Conservation (phyloP, 64 coral and sea anemone species). For the Dendronephthya gigantea region DNA sequence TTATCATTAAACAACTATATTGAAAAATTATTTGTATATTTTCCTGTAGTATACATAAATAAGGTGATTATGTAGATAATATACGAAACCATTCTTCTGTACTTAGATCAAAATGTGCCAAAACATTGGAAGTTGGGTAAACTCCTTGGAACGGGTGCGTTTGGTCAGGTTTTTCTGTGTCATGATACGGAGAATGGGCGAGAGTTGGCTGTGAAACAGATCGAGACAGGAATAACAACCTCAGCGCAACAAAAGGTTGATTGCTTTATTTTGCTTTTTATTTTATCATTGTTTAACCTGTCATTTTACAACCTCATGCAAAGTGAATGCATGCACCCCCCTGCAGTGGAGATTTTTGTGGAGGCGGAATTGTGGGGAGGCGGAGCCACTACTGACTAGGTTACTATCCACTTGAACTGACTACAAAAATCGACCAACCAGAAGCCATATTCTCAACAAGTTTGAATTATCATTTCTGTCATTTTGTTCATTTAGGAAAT, state of each 20-base stretch:
- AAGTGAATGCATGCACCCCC: no score
- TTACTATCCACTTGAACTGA: no score
- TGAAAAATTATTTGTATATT: slow-evolving; percentile 33
- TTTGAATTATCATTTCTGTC: not conserved
- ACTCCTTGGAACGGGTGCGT: slow-evolving; percentile 84
- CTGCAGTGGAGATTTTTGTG: no score
- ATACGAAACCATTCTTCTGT: not conserved
- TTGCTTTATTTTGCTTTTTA: no score
- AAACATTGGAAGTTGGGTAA: slow-evolving; percentile 89
- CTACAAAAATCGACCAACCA: not conserved
- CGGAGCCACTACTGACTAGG: no score
- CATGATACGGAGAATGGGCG: slow-evolving; percentile 86
- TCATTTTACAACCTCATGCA: no score
- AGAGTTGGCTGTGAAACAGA: slow-evolving; percentile 93
- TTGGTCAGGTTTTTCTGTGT: slow-evolving; percentile 95
- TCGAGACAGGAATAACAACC: slow-evolving; percentile 93
- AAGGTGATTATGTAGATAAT: not conserved
- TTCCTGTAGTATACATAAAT: not conserved
- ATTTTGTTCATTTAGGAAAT: slow-evolving; percentile 54
- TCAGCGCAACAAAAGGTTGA: slow-evolving; percentile 78
- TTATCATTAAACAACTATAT: no score
- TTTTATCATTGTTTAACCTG: no score
- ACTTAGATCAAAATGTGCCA: slow-evolving; percentile 56
- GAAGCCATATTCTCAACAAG: no score
- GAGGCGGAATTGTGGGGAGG: no score